A percentile compares a stretch with the other conserved stretches of the same genome.
phyloP scores from a whole-genome alignment of 2,888 invertebrate genomes.

The Brachycybe producta region DNA sequence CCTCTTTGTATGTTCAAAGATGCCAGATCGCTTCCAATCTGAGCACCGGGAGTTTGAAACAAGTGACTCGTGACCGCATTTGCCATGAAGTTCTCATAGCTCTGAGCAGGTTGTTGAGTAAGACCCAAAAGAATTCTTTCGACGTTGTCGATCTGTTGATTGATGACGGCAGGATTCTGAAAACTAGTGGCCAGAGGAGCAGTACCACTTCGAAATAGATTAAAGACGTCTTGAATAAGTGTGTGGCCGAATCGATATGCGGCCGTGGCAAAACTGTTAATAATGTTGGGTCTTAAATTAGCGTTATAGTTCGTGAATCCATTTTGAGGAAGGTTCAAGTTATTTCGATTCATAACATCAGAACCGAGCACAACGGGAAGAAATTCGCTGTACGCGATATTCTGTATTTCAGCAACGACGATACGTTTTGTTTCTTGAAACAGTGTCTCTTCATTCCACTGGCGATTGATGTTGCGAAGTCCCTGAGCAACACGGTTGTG shows the following conservation, averaged over 20 bases:
- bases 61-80: constrained; percentile 8
- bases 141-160: constrained; percentile 4
- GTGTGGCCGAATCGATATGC: constrained; percentile 17
- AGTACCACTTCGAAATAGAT: constrained; percentile 2
- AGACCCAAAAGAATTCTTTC: constrained; percentile 11
- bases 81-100: constrained; percentile 10
- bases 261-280: constrained; percentile 16
- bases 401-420: constrained; percentile 14
- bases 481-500: constrained; percentile 17
- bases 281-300: constrained; percentile 10
- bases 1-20: constrained; percentile 16
- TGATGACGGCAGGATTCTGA: constrained; percentile 19
- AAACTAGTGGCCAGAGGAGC: constrained; percentile 13
- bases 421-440: constrained; percentile 16
- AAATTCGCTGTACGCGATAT: constrained; percentile 13
- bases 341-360: background rate
- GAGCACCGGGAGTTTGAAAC: constrained; percentile 1
- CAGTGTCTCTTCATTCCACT: constrained; percentile 13
- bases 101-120: constrained; percentile 10
- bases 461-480: background rate
- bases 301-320: constrained; percentile 6
- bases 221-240: constrained; percentile 4
- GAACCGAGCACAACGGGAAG: constrained; percentile 13
- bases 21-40: constrained; percentile 12
- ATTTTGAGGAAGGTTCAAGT: background rate